Evolutionary conservation across 2,888 invertebrate species (phyloP).

Genomic region (Brachypalpus laphriformis): DNA sequence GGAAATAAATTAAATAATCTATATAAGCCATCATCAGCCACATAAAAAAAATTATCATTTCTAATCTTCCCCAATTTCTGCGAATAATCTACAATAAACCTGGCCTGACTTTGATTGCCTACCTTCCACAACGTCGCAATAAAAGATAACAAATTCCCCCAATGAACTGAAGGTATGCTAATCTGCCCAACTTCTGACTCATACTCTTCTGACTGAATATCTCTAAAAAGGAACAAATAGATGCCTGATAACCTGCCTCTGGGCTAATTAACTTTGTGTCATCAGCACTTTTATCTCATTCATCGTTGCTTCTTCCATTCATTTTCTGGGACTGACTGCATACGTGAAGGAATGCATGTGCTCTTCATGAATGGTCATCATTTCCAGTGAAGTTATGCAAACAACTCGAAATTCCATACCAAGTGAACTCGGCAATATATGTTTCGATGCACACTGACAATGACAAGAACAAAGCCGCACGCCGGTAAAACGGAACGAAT

Average conservation of each 20-base stretch:
- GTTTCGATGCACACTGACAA: too few relatives aligned
- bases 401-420: conserved; percentile 58
- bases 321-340: conserved; percentile 27
- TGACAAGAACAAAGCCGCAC: conserved; percentile 20
- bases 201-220: not conserved
- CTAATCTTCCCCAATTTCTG: not conserved
- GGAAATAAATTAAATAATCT: not conserved
- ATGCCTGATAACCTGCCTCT: conserved; percentile 6
- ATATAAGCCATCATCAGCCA: not conserved
- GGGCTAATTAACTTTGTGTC: conserved; percentile 35
- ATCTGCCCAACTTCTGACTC: too few relatives aligned
- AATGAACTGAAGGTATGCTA: too few relatives aligned
- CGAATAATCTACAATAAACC: not conserved
- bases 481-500: conserved; percentile 64
- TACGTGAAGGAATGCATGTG: conserved; percentile 69
- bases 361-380: conserved; percentile 54
- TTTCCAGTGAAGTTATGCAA: conserved; percentile 64
- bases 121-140: not conserved
- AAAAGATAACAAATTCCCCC: not conserved
- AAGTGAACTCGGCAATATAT: conserved; percentile 10
- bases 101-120: not conserved
- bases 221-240: not conserved
- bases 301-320: conserved; percentile 50
- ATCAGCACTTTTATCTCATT: conserved; percentile 43
- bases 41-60: not conserved